Conservation (phyloP, 2,113 vertebrate species). For the Lagopus muta region DNA sequence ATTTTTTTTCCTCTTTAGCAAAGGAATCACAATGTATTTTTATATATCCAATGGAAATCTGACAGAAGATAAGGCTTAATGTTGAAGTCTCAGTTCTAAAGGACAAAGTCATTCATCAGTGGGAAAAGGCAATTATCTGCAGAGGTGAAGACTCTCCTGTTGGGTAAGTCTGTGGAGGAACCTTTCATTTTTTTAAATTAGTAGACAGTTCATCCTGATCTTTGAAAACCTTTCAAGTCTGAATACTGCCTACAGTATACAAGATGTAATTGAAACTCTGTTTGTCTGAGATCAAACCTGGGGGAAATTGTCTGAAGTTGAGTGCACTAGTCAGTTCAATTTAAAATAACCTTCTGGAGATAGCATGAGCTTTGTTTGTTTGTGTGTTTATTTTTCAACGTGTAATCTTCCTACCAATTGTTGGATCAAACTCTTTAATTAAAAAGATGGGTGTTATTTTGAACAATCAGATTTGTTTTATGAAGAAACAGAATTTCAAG, state of each 20-base stretch:
- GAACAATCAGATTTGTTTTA: neutral
- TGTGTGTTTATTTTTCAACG: neutral
- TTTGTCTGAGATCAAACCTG: constrained; percentile 5
- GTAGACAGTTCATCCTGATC: neutral
- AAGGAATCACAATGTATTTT: neutral
- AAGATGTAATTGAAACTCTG: constrained; percentile 7
- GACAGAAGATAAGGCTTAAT: neutral
- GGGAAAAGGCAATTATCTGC: neutral
- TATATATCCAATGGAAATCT: neutral
- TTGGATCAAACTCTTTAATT: neutral
- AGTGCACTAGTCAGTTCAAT: neutral
- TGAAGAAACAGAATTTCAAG: neutral
- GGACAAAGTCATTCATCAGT: rapidly evolving
- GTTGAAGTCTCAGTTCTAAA: neutral
- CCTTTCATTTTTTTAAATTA: constrained; percentile 17
- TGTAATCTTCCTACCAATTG: neutral
- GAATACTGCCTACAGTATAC: constrained; percentile 15
- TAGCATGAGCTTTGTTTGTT: neutral
- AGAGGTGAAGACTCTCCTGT: neutral
- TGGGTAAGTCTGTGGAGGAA: neutral
- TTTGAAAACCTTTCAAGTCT: constrained; percentile 39
- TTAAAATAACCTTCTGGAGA: neutral
- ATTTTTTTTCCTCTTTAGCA: neutral
- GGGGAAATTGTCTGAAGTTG: constrained; percentile 13
- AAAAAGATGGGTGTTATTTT: neutral